Conservation (phyloP, 1,140 invertebrate species). For the Batillaria attramentaria region DNA sequence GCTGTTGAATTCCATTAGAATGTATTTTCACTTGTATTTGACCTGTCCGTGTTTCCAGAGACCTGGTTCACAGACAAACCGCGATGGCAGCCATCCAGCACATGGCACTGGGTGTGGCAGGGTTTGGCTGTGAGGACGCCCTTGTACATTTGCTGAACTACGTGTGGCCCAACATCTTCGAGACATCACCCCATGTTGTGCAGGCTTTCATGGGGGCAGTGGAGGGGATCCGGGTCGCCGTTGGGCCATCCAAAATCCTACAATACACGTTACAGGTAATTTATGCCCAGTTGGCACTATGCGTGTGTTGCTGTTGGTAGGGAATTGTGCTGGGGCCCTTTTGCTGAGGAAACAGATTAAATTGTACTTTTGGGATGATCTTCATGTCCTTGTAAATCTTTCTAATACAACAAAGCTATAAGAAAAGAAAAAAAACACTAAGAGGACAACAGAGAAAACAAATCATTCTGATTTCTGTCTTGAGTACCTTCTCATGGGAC, state of each 20-base stretch:
- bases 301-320: no score
- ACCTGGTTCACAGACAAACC: conserved; percentile 98
- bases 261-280: conserved; percentile 94
- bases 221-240: conserved; percentile 94
- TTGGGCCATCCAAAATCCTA: conserved; percentile 96
- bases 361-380: no score
- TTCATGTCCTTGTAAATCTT: no score
- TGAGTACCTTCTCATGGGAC: no score
- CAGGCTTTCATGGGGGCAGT: conserved; percentile 99
- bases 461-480: no score
- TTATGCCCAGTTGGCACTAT: conserved; percentile 7
- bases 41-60: conserved; percentile 85
- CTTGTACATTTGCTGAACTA: conserved; percentile 97
- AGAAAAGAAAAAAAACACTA: no score
- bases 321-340: no score
- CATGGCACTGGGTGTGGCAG: conserved; percentile 98
- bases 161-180: conserved; percentile 99
- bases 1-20: no score
- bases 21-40: no score
- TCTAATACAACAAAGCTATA: no score
- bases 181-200: conserved; percentile 99
- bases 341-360: no score
- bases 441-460: no score
- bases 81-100: conserved; percentile 99
- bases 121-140: conserved; percentile 99